Evolutionary conservation across 1,140 invertebrate species (phyloP), one percentile per base, ranked within the genome.

Genomic region (Berghia stephanieae): DNA sequence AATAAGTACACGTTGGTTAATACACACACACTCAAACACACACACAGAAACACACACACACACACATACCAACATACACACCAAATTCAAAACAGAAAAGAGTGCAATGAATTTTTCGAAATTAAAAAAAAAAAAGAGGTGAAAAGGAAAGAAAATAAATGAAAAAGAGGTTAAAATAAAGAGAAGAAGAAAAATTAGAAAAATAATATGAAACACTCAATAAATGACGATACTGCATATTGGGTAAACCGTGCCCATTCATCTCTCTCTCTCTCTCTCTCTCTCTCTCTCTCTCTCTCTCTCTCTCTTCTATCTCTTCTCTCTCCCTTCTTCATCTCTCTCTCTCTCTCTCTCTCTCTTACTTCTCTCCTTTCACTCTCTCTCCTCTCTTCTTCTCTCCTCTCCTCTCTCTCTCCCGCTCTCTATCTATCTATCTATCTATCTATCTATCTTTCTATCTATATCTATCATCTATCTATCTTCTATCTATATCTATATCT

Each of bases 291-390:
- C 6, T 27, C 60, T 8, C 60, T 66, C 21, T 66, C 60, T 66
- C 60, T 66, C 60, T 66, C 60, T 66, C n/a, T n/a, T n/a, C n/a
- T n/a, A n/a, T n/a, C n/a, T n/a, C n/a, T n/a, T n/a, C n/a, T n/a
- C n/a, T n/a, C 60, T 66, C 60, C 40, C 60, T 66, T 38, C 40
- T 38, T 66, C 60, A n/a, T 66, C 60, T 66, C 60, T 66, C 60
- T 66, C 60, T 66, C 60, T 66, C 60, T 66, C 6, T 66, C 6
- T 66, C 6, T 66, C n/a, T 66, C n/a, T 66, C 60, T 60, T 21
- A 27, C 4, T 4, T 6, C 21, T 60, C 4, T 21, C 34, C 4
- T 21, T 21, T 60, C 4, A 4, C 55, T 60, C 4, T 60, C 4
- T 6, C n/a, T n/a, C n/a, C n/a, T n/a, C 4, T 60, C 4, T 60